Evolutionary conservation across 2,113 vertebrate species (phyloP).

Genomic region (Todiramphus saurophagus): DNA sequence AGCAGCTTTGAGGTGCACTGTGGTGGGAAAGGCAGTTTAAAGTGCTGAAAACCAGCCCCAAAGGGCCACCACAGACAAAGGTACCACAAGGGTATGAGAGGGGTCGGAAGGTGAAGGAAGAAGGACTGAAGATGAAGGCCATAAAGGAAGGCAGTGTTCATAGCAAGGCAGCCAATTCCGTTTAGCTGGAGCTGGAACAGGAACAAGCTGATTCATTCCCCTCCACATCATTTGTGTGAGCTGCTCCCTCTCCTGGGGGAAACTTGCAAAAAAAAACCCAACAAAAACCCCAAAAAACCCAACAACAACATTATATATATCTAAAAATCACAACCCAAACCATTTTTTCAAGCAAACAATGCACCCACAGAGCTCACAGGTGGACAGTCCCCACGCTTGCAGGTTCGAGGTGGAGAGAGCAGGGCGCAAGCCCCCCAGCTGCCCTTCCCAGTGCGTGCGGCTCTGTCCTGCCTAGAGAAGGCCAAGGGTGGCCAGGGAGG

Average conservation of each 20-base stretch:
- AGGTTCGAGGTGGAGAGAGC: not conserved
- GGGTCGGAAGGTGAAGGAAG: not conserved
- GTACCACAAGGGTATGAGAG: not conserved
- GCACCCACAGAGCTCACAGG: not conserved
- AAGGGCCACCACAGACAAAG: no score
- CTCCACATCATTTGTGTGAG: not conserved
- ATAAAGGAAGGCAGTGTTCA: not conserved
- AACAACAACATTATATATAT: no score
- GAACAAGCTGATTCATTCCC: not conserved
- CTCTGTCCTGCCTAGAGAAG: not conserved
- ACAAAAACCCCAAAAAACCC: no score
- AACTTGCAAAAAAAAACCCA: not conserved
- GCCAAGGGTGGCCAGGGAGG: accelerated
- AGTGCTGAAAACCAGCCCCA: not conserved
- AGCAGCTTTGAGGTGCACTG: not conserved
- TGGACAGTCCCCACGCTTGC: not conserved
- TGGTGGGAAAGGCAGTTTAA: not conserved
- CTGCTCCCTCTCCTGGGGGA: constrained; percentile 36
- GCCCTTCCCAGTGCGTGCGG: not conserved
- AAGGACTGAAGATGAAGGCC: not conserved
- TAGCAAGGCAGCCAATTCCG: not conserved
- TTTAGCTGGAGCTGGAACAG: not conserved
- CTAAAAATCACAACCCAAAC: not conserved
- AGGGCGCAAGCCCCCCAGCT: not conserved
- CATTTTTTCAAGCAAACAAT: not conserved